A percentile compares a stretch with the other conserved stretches of the same genome.
These are phyloP conservation scores for Cottoperca gobio DNA, from an alignment of 2,797 vertebrate species.

Conservation along the genomic window DNA sequence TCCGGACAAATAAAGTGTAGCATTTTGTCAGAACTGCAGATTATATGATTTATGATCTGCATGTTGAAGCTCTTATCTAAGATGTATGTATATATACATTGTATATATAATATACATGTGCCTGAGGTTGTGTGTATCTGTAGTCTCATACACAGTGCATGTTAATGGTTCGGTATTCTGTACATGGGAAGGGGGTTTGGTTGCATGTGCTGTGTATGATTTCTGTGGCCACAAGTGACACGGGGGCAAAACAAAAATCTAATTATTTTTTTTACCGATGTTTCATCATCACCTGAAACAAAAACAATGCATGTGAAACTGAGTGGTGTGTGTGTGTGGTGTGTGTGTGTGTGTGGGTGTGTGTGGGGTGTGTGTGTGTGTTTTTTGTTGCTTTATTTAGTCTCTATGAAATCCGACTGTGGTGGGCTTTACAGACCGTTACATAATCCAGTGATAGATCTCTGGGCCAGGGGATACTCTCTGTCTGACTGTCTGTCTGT, in stretches of 20 bases:
- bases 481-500: neutral
- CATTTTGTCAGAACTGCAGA: conserved; percentile 15
- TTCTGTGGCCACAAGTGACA: conserved; percentile 2
- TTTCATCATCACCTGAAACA: conserved; percentile 19
- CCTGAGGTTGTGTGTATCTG: conserved; percentile 5
- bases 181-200: neutral
- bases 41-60: conserved; percentile 7
- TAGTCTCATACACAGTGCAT: conserved; percentile 8
- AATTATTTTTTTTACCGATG: conserved; percentile 15
- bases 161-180: neutral
- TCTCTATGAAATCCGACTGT: conserved; percentile 59
- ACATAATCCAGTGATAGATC: conserved; percentile 76
- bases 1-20: neutral
- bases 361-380: neutral
- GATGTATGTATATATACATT: conserved; percentile 28
- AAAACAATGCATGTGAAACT: conserved; percentile 9
- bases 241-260: neutral
- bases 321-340: conserved; percentile 14
- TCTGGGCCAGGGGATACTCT: conserved; percentile 53
- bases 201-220: conserved; percentile 10
- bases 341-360: conserved; percentile 10
- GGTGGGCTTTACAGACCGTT: conserved; percentile 67
- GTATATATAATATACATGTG: conserved; percentile 8
- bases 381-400: conserved; percentile 68
- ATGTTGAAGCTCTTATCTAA: conserved; percentile 16